Conservation (phyloP, 2,113 vertebrate genomes). For the Isichthys henryi region DNA sequence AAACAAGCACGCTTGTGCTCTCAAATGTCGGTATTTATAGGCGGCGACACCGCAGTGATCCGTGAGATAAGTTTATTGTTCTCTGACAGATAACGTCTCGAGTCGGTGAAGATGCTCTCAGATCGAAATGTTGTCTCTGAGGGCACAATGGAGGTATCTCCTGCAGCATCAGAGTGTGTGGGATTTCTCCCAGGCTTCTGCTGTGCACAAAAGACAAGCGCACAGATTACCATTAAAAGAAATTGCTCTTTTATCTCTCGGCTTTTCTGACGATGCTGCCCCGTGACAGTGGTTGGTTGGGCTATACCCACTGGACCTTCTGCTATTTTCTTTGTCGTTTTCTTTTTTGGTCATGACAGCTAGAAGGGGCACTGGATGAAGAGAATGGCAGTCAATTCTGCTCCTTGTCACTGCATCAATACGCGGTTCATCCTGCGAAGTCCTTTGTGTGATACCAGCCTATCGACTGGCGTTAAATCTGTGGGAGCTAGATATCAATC, state of each 20-base stretch:
- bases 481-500: not conserved
- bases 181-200: not conserved
- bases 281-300: not conserved
- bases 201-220: not conserved
- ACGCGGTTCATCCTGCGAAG: not conserved
- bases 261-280: not conserved
- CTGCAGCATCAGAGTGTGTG: not conserved
- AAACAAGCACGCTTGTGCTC: not conserved
- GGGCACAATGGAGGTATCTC: slow-evolving; percentile 1
- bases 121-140: not conserved
- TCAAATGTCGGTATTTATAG: not conserved
- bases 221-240: not conserved
- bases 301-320: not conserved
- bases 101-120: not conserved
- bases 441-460: not conserved
- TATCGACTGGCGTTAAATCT: not conserved
- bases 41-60: not conserved
- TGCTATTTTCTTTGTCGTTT: not conserved
- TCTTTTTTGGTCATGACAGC: not conserved
- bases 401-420: not conserved
- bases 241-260: not conserved
- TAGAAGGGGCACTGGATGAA: not conserved
- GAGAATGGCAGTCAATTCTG: not conserved
- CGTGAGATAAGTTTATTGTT: not conserved
- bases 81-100: not conserved